These are phyloP conservation scores for Mesaphorura yosii DNA, from an alignment of 1,140 invertebrate genomes.

Conservation along the genomic window DNA sequence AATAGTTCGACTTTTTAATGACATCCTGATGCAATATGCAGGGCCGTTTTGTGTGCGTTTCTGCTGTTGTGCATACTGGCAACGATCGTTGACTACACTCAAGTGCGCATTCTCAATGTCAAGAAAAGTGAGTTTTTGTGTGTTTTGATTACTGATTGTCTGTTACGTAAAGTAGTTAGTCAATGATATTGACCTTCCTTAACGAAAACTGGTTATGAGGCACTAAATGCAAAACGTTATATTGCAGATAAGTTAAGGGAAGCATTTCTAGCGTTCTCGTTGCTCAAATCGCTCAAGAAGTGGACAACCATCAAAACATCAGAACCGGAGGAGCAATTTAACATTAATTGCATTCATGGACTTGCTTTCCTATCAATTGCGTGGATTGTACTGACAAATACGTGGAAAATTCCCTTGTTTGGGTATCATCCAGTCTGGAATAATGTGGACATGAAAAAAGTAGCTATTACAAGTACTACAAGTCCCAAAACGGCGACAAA, in stretches of 20 bases:
- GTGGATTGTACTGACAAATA: constrained; percentile 42
- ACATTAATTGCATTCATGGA: constrained; percentile 41
- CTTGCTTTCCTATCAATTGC: constrained; percentile 41
- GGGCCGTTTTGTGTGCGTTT: background rate
- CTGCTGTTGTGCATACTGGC: no score
- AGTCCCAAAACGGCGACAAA: constrained; percentile 17
- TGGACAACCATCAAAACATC: background rate
- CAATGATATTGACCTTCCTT: no score
- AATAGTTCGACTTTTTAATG: background rate
- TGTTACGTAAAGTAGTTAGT: no score
- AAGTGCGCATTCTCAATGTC: no score
- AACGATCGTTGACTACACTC: no score
- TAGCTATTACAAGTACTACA: background rate
- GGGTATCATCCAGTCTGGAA: constrained; percentile 25
- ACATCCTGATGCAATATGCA: background rate
- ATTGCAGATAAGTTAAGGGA: background rate
- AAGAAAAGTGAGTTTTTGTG: no score
- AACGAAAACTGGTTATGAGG: no score
- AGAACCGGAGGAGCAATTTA: constrained; percentile 10
- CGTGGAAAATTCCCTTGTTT: constrained; percentile 41
- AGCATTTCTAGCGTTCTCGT: background rate
- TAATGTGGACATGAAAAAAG: constrained; percentile 11
- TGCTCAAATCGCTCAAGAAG: background rate
- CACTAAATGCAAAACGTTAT: background rate
- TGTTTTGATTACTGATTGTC: no score